A percentile compares a stretch with the other conserved stretches of the same genome.
phyloP scores from a whole-genome alignment of 2,888 invertebrate genomes.

The Galeruca laticollis region DNA sequence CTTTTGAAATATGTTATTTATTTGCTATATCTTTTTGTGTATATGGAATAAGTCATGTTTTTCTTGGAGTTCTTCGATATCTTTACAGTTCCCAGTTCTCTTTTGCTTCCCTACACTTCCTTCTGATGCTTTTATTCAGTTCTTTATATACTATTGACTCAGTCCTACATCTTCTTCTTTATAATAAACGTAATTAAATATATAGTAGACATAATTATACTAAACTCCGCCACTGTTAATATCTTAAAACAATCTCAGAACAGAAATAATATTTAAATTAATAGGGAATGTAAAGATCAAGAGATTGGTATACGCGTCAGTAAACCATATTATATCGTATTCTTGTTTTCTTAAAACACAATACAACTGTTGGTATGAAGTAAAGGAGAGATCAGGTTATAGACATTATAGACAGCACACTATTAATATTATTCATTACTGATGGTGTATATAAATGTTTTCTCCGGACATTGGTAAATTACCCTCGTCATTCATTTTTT shows the following conservation, averaged over 20 bases:
- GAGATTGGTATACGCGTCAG: slow-evolving; percentile 42
- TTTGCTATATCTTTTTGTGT: too few relatives aligned
- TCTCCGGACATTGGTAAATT: slow-evolving; percentile 49
- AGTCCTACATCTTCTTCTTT: too few relatives aligned
- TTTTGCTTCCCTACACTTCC: too few relatives aligned
- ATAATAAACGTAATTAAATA: too few relatives aligned
- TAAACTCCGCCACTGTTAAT: slow-evolving; percentile 38
- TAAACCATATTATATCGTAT: slow-evolving; percentile 43
- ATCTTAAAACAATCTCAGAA: slow-evolving; percentile 37
- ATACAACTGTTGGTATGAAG: slow-evolving; percentile 44
- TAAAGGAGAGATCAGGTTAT: slow-evolving; percentile 44
- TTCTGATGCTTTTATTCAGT: too few relatives aligned
- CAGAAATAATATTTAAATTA: slow-evolving; percentile 49
- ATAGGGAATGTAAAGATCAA: slow-evolving; percentile 47
- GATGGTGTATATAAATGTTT: slow-evolving; percentile 49
- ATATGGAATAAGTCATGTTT: too few relatives aligned
- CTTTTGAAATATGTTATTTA: too few relatives aligned
- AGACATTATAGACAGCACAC: slow-evolving; percentile 53
- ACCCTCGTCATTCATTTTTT: slow-evolving; percentile 46
- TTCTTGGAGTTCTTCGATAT: too few relatives aligned
- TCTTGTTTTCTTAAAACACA: slow-evolving; percentile 48
- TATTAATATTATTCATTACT: slow-evolving; percentile 55
- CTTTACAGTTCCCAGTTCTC: too few relatives aligned
- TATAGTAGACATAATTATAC: too few relatives aligned
- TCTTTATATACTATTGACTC: too few relatives aligned